These are phyloP conservation scores for Pogonocherus hispidulus DNA, from an alignment of 2,888 invertebrate genomes.

Conservation along the genomic window DNA sequence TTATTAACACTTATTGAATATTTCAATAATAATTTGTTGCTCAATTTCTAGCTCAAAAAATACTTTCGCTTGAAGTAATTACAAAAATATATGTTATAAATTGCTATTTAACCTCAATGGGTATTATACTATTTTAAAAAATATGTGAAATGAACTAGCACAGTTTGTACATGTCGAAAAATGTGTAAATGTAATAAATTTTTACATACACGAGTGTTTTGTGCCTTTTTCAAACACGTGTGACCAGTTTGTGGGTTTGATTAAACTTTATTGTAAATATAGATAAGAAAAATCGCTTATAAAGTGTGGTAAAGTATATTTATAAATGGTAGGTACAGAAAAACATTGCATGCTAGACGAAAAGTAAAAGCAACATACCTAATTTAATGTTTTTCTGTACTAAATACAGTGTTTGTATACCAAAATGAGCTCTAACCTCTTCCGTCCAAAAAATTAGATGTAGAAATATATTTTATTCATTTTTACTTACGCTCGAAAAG, in stretches of 20 bases:
- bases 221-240: constrained; percentile 48
- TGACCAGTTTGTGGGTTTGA: constrained; percentile 29
- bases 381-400: constrained; percentile 1
- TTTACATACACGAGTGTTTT: constrained; percentile 49
- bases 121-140: background rate
- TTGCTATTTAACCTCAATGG: background rate
- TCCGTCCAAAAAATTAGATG: constrained; percentile 59
- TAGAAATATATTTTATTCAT: constrained; percentile 38
- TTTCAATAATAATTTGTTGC: background rate
- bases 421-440: constrained; percentile 57
- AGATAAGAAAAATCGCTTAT: constrained; percentile 32
- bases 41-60: background rate
- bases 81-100: background rate
- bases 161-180: constrained; percentile 14
- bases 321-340: background rate
- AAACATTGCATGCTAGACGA: background rate
- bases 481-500: background rate
- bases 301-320: constrained; percentile 22
- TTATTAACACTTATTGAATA: background rate
- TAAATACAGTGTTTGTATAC: constrained; percentile 11
- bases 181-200: constrained; percentile 27
- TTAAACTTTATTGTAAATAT: constrained; percentile 29
- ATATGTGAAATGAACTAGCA: background rate
- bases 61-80: background rate
- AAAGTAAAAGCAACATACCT: background rate